Evolutionary conservation across 2,797 vertebrate species (phyloP), one percentile per base, ranked within the genome.

Genomic region (Discoglossus pictus): DNA sequence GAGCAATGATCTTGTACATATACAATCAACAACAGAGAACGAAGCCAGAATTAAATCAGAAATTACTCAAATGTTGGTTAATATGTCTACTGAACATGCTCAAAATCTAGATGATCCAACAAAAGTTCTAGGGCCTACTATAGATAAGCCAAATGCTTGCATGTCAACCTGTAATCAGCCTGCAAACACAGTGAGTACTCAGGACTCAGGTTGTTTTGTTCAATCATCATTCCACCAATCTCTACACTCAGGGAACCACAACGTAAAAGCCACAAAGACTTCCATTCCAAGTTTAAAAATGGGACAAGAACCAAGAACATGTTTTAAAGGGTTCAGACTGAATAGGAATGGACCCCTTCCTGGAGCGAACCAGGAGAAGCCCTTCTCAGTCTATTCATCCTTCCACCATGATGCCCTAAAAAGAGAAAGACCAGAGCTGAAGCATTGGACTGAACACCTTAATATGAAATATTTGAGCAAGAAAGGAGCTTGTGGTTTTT

Each of bases 281-380:
- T 47, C 74, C 53, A 89, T 89, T 74, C 88, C 88, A 1, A 80
- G 82, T 0, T 70, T 90, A 20, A 82, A 68, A 3, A 78, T 86
- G 0, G 87, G 88, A 42, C 83, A 87, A 1, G 78, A 13, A 15
- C 74, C 89, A n/a, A n/a, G n/a, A n/a, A n/a, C n/a, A n/a, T n/a
- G n/a, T n/a, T n/a, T n/a, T 23, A 90, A 87, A 0, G 90, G 89
- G 90, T 91, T 87, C 8, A 89, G 86, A 20, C 2, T 91, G 64
- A 76, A 77, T 20, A 79, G 72, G 52, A 87, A 82, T 65, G 70
- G 87, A 11, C 84, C 88, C 2, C 64, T 88, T 73, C 77, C 87
- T 0, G 2, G 1, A 0, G 82, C 86, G 74, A 87, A 83, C 73
- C 73, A 79, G 25, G 82, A 70, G 17, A 77, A 1, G 10, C 34